Percentiles rank a stretch among this genome's conserved stretches.
Evolutionary conservation across 1,140 invertebrate species (phyloP).

Genomic region (Drosophila nasuta): DNA sequence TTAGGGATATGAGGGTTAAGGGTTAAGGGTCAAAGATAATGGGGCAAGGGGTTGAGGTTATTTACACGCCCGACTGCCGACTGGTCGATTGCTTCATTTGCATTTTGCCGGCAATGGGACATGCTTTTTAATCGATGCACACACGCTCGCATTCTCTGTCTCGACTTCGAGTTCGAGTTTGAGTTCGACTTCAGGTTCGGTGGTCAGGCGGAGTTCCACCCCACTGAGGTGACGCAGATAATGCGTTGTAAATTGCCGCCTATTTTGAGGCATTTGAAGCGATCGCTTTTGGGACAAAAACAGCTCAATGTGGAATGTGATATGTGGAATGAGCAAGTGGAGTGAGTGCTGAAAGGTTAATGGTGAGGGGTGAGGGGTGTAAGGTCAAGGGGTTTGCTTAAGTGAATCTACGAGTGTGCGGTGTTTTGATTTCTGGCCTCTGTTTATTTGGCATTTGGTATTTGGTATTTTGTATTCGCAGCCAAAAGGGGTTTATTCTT

Average conservation of each 20-base stretch:
- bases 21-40: slow-evolving; percentile 51
- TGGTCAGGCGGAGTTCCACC: slow-evolving; percentile 23
- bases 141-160: not conserved
- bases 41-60: slow-evolving; percentile 49
- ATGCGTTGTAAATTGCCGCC: slow-evolving; percentile 67
- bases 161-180: too few species aligned
- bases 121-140: slow-evolving; percentile 48
- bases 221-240: slow-evolving; percentile 39
- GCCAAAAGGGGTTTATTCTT: slow-evolving; percentile 14
- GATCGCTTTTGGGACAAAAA: slow-evolving; percentile 75
- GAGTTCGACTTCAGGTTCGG: not conserved
- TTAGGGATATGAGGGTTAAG: slow-evolving; percentile 1
- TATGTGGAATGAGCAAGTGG: not conserved
- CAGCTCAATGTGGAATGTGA: not conserved
- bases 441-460: slow-evolving; percentile 12
- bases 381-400: slow-evolving; percentile 32
- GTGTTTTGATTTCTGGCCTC: slow-evolving; percentile 61
- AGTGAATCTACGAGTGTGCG: slow-evolving; percentile 16
- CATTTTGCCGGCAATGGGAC: slow-evolving; percentile 66
- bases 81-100: slow-evolving; percentile 69
- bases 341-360: not conserved
- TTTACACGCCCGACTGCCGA: slow-evolving; percentile 54
- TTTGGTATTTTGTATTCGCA: too few species aligned
- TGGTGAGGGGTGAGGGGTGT: not conserved
- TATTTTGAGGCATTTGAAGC: slow-evolving; percentile 71